These are phyloP conservation scores for Podarcis cretensis DNA, from an alignment of 2,113 vertebrate species.

Conservation along the genomic window DNA sequence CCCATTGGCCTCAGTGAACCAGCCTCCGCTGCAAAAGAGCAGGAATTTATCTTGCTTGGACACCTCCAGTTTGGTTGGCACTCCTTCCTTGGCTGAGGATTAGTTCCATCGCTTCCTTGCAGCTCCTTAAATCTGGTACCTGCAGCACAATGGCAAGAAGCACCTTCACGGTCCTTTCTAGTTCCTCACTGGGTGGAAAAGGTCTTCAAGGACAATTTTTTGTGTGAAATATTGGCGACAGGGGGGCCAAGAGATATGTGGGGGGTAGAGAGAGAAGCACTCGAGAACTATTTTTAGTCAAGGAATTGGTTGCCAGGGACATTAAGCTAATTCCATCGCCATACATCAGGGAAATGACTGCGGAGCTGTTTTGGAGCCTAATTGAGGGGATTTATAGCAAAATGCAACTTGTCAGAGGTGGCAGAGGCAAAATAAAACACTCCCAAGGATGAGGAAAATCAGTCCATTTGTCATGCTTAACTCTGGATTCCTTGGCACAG, in stretches of 20 bases:
- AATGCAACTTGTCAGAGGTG: slow-evolving; percentile 65
- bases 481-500: fast-evolving
- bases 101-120: neutral
- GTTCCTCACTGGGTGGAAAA: neutral
- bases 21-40: neutral
- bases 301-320: slow-evolving; percentile 62
- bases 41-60: neutral
- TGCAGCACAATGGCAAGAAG: neutral
- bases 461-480: slow-evolving; percentile 59
- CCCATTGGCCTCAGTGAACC: too few relatives aligned
- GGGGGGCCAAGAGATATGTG: fast-evolving
- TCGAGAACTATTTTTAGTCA: slow-evolving; percentile 67
- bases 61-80: neutral
- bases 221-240: neutral
- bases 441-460: slow-evolving; percentile 48
- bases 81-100: neutral
- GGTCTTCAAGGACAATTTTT: fast-evolving
- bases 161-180: neutral
- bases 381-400: slow-evolving; percentile 73
- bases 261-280: neutral
- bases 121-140: too few relatives aligned
- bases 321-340: slow-evolving; percentile 64
- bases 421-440: slow-evolving; percentile 55
- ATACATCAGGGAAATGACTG: slow-evolving; percentile 51
- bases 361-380: slow-evolving; percentile 60